phyloP scores from a whole-genome alignment of 2,113 vertebrate species.

The Apteryx mantelli region DNA sequence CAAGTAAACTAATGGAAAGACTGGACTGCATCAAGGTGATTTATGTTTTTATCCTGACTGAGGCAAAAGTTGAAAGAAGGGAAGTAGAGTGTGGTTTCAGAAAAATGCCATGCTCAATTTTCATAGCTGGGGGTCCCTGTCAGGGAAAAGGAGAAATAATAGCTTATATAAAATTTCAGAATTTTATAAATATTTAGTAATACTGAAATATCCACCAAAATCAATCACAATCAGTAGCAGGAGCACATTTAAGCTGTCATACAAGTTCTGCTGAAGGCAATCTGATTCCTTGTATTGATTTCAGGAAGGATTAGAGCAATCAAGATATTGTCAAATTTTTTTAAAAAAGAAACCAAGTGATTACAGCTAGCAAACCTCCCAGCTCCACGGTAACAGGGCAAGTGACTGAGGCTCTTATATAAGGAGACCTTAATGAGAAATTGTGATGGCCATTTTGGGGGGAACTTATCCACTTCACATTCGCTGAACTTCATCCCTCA shows the following conservation, averaged over 20 bases:
- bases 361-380: neutral
- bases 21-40: neutral
- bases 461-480: neutral
- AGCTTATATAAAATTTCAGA: neutral
- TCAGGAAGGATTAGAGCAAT: neutral
- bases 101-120: neutral
- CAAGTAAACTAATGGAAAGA: neutral
- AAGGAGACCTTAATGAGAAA: neutral
- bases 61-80: neutral
- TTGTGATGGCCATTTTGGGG: neutral
- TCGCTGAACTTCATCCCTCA: neutral
- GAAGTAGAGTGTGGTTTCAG: neutral
- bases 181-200: neutral
- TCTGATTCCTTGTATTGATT: neutral
- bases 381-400: neutral
- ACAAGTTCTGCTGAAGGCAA: neutral
- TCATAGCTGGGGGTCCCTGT: neutral
- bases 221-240: neutral
- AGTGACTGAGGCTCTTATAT: neutral
- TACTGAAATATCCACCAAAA: neutral
- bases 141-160: constrained; percentile 7
- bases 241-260: neutral
- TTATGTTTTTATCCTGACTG: neutral
- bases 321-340: neutral
- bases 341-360: neutral